Percentiles rank a stretch among this genome's conserved stretches.
Evolutionary conservation across 2,797 vertebrate genomes (phyloP).

Genomic region (Aratinga solstitialis): DNA sequence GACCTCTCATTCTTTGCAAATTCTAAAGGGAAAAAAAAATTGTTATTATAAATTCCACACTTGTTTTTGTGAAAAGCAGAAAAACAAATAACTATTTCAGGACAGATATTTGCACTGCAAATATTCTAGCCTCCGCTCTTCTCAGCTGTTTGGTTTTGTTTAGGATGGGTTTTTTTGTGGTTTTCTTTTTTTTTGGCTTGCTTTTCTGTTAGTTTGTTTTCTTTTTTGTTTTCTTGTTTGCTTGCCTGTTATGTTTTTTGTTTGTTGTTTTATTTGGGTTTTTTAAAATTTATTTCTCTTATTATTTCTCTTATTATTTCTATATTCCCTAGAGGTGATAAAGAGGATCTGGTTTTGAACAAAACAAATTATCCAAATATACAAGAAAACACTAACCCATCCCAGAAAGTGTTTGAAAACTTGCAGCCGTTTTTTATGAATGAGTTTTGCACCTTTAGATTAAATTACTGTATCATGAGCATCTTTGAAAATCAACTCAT

Average conservation of each 20-base stretch:
- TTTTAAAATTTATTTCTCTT: neutral
- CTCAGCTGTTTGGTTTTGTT: neutral
- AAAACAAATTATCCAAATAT: neutral
- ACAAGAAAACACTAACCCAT: neutral
- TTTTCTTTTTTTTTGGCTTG: accelerated
- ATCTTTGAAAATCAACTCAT: neutral
- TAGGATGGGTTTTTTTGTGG: neutral
- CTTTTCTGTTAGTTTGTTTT: neutral
- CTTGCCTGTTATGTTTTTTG: accelerated
- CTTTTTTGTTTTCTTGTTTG: accelerated
- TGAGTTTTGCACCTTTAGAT: neutral
- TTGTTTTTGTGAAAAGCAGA: neutral
- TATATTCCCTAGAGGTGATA: neutral
- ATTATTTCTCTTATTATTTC: neutral
- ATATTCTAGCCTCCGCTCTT: neutral
- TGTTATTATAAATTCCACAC: neutral
- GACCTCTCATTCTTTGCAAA: neutral
- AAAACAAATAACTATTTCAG: neutral
- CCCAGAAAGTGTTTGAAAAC: neutral
- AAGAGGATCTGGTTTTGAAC: neutral
- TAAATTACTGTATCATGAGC: neutral
- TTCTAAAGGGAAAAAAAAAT: neutral
- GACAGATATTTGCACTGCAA: neutral
- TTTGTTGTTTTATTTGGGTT: too few species aligned
- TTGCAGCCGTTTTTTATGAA: neutral